These are phyloP conservation scores for Melieria omissa DNA, from an alignment of 2,888 invertebrate species.

Conservation along the genomic window DNA sequence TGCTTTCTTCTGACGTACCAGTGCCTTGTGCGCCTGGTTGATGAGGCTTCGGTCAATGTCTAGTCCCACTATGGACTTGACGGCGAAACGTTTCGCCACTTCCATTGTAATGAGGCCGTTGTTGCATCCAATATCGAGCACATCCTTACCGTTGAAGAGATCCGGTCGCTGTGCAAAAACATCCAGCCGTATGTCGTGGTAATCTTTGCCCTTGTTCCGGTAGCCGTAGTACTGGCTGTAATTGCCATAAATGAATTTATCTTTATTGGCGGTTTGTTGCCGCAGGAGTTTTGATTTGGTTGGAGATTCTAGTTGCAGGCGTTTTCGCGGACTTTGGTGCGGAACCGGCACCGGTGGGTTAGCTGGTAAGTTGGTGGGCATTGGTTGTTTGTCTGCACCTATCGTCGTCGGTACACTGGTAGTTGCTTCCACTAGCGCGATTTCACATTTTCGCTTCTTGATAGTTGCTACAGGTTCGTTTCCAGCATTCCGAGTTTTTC, in stretches of 20 bases:
- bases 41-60: conserved; percentile 86
- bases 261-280: conserved; percentile 37
- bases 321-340: conserved; percentile 46
- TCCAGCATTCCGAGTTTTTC: neutral
- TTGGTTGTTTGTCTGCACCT: neutral
- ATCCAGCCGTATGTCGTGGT: conserved; percentile 76
- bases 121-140: conserved; percentile 91
- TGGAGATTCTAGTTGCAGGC: conserved; percentile 33
- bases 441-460: neutral
- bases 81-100: conserved; percentile 78
- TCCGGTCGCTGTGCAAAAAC: conserved; percentile 73
- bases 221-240: conserved; percentile 82
- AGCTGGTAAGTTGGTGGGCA: neutral
- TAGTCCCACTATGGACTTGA: conserved; percentile 79
- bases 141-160: conserved; percentile 78
- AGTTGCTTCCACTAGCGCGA: no score
- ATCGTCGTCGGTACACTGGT: neutral
- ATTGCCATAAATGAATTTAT: conserved; percentile 61
- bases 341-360: neutral
- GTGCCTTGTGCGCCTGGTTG: conserved; percentile 53
- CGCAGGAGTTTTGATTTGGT: neutral
- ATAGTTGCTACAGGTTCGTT: neutral
- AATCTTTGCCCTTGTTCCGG: conserved; percentile 74
- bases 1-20: conserved; percentile 47
- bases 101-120: conserved; percentile 83